A percentile compares a stretch with the other conserved stretches of the same genome.
Conservation (phyloP, 2,113 vertebrate genomes). For the Rhinoderma darwinii region DNA sequence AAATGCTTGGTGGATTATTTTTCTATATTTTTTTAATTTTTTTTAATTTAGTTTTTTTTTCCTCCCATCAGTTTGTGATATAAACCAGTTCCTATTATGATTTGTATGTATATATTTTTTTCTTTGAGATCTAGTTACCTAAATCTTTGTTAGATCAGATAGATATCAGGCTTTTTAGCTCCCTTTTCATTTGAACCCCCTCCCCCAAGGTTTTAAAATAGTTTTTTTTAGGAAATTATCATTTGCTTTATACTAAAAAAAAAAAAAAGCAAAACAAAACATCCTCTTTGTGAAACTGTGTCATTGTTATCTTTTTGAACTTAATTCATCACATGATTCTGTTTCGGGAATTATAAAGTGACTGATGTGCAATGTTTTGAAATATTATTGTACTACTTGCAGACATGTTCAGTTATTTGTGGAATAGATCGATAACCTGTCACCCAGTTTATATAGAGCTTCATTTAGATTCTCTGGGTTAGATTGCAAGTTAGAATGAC, state of each 20-base stretch:
- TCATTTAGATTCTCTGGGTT: no score
- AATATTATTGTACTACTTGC: background rate
- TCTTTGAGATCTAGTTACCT: constrained; percentile 50
- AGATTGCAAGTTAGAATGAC: no score
- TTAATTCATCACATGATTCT: constrained; percentile 16
- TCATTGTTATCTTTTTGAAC: background rate
- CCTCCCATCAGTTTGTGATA: constrained; percentile 58
- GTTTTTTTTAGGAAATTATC: constrained; percentile 70
- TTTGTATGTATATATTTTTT: constrained; percentile 34
- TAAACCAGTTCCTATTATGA: constrained; percentile 39
- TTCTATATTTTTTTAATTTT: background rate
- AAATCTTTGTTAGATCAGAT: constrained; percentile 64
- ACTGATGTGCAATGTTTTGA: background rate
- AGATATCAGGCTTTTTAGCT: constrained; percentile 58
- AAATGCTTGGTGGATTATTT: constrained; percentile 44
- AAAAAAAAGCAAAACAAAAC: constrained; percentile 51
- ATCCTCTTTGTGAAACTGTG: constrained; percentile 62
- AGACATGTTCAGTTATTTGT: background rate
- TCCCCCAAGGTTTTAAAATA: constrained; percentile 67
- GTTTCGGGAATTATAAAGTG: background rate
- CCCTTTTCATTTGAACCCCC: constrained; percentile 63
- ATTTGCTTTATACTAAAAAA: constrained; percentile 68
- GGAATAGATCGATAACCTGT: background rate
- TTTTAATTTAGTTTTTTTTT: constrained; percentile 54
- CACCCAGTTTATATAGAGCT: background rate